Base-by-base conservation (phyloP, 2,888 invertebrate species). In the Maniola hyperantus region DNA sequence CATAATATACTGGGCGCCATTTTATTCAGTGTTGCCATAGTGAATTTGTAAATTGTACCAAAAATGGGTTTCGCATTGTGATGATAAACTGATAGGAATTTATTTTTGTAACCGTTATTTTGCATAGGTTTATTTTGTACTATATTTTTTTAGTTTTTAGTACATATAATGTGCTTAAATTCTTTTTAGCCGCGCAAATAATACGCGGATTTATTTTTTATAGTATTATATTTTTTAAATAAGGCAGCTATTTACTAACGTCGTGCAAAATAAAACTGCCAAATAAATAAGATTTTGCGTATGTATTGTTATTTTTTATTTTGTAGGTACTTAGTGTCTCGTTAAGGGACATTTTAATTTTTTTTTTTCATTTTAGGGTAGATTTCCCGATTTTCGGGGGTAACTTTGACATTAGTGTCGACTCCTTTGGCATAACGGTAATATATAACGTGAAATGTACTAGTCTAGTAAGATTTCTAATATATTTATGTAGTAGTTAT, bases 31-130 rank as follows among this genome's bases (percentile, higher is more conserved):
- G 36, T n/a, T 51, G 61, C 36, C 20, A 39, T 20, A 33, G 44
- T 34, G 42, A 39, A 48, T 64, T 64, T 67, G 10, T n/a, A 62
- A 68, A 62, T 71, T 70, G 78, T 76, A 75, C 77, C 76, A 73
- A 75, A 71, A 66, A 66, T 74, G 74, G 75, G 73, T 76, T 77
- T 71, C 64, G 77, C 78, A 77, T 81, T 88, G 88, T 88, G 88
- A 88, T 85, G 76, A 72, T 69, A 75, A 79, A 80, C 72, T 76
- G 73, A 74, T 74, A 76, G 79, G 74, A 77, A 77, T 73, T 83
- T 87, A 87, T 89, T 88, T 89, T 88, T 88, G 78, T 86, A 88
- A 82, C 76, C 74, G 77, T 87, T 84, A 82, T 83, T 83, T 81
- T 81, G 77, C 79, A 77, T 83, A 87, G 11, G 83, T 82, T 85